These are phyloP conservation scores for Drosophila gaucha DNA, from an alignment of 2,888 invertebrate species.

Conservation along the genomic window DNA sequence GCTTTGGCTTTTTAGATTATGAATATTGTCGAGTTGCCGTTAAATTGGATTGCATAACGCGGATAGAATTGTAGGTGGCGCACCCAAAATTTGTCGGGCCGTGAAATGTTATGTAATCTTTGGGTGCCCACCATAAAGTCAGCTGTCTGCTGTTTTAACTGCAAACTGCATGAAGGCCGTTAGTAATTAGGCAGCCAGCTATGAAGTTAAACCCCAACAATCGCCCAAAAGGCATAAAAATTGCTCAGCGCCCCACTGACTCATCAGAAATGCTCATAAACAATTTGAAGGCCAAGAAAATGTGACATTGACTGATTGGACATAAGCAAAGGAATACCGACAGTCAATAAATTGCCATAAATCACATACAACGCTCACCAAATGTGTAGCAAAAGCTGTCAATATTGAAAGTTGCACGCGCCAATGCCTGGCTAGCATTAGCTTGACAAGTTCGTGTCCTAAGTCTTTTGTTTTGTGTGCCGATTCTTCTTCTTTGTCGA, in stretches of 20 bases:
- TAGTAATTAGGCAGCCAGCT: conserved; percentile 63
- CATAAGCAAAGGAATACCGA: conserved; percentile 33
- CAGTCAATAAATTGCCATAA: conserved; percentile 32
- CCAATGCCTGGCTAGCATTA: conserved; percentile 16
- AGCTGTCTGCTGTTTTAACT: conserved; percentile 33
- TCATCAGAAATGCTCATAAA: conserved; percentile 45
- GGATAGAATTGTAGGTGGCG: conserved; percentile 46
- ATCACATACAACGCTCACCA: conserved; percentile 14
- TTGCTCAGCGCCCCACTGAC: conserved; percentile 25
- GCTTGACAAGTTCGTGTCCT: conserved; percentile 68
- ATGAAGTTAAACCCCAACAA: conserved; percentile 35
- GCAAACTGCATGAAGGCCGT: conserved; percentile 65
- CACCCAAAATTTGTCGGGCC: conserved; percentile 70
- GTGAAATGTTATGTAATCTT: conserved; percentile 65
- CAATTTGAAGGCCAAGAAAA: conserved; percentile 26
- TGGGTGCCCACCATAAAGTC: conserved; percentile 23
- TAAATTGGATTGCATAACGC: conserved; percentile 46
- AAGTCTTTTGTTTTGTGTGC: conserved; percentile 62
- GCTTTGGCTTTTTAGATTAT: conserved; percentile 22
- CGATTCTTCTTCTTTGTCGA: conserved; percentile 35
- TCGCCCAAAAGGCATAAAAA: conserved; percentile 22
- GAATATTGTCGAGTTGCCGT: conserved; percentile 34
- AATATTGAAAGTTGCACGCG: conserved; percentile 38
- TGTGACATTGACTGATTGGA: conserved; percentile 54
- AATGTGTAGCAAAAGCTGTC: conserved; percentile 35